These are phyloP conservation scores for Reinhardtius hippoglossoides DNA, from an alignment of 2,113 vertebrate genomes.

Conservation along the genomic window DNA sequence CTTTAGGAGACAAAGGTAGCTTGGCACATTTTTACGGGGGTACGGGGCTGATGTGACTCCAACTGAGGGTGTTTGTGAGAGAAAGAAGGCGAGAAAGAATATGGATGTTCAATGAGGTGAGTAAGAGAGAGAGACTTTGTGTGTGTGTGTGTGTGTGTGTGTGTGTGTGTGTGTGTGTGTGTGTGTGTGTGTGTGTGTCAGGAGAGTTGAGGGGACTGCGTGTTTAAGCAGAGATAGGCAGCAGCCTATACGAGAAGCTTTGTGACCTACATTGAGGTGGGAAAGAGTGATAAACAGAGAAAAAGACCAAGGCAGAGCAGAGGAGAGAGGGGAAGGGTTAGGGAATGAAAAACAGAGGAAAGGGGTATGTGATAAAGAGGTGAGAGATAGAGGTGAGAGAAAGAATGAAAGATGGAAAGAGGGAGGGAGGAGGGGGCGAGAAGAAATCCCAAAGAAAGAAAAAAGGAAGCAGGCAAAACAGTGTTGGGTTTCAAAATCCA, in stretches of 20 bases:
- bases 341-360: conserved; percentile 38
- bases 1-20: conserved; percentile 75
- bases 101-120: conserved; percentile 34
- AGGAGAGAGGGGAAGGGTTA: conserved; percentile 24
- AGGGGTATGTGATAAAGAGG: conserved; percentile 36
- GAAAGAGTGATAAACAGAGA: conserved; percentile 51
- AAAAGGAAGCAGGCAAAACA: conserved; percentile 51
- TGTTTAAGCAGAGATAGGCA: conserved; percentile 77
- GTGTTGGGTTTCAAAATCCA: conserved; percentile 81
- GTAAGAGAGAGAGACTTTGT: not conserved
- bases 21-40: conserved; percentile 56
- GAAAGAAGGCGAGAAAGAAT: conserved; percentile 31
- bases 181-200: conserved; percentile 25
- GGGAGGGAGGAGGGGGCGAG: conserved; percentile 3
- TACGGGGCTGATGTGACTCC: conserved; percentile 20
- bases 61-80: conserved; percentile 40
- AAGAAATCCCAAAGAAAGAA: conserved; percentile 43
- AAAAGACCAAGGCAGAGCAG: conserved; percentile 31
- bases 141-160: not conserved
- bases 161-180: conserved; percentile 23
- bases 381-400: conserved; percentile 44
- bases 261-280: conserved; percentile 77
- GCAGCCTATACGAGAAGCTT: conserved; percentile 66
- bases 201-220: conserved; percentile 67
- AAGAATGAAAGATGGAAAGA: conserved; percentile 35